phyloP scores from a whole-genome alignment of 2,113 vertebrate genomes.

The Hystrix brachyura region DNA sequence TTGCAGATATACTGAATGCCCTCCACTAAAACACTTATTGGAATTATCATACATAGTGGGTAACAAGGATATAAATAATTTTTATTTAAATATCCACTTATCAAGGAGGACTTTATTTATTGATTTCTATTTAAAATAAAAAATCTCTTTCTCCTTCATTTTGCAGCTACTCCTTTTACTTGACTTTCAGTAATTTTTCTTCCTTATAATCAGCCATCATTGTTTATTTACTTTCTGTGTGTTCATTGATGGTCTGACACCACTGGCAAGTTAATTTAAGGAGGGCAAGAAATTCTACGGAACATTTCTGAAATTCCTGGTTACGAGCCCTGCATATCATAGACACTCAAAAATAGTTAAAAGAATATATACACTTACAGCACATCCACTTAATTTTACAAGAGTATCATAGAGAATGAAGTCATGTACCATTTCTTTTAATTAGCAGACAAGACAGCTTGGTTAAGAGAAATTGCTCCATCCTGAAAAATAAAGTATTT shows the following conservation, averaged over 20 bases:
- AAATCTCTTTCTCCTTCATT: not conserved
- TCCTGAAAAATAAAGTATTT: not conserved
- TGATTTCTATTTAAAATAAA: conserved; percentile 32
- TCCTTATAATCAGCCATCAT: not conserved
- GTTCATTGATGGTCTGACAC: not conserved
- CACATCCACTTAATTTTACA: not conserved
- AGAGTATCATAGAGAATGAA: not conserved
- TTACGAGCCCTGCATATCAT: not conserved
- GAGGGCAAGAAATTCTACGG: not conserved
- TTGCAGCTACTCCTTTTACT: not conserved
- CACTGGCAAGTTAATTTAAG: not conserved
- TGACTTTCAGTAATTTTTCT: not conserved
- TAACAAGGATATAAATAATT: not conserved
- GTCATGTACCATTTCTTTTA: not conserved
- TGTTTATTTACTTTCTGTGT: not conserved
- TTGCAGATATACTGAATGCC: not conserved
- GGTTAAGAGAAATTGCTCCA: not conserved
- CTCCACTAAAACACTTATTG: not conserved
- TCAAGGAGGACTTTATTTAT: not conserved
- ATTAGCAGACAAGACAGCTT: not conserved
- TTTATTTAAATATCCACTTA: not conserved
- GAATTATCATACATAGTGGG: not conserved
- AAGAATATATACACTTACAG: not conserved
- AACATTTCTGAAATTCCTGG: not conserved
- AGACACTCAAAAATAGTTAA: not conserved